These are phyloP conservation scores for Aspidapion aeneum DNA, from an alignment of 2,888 invertebrate genomes.

Conservation along the genomic window DNA sequence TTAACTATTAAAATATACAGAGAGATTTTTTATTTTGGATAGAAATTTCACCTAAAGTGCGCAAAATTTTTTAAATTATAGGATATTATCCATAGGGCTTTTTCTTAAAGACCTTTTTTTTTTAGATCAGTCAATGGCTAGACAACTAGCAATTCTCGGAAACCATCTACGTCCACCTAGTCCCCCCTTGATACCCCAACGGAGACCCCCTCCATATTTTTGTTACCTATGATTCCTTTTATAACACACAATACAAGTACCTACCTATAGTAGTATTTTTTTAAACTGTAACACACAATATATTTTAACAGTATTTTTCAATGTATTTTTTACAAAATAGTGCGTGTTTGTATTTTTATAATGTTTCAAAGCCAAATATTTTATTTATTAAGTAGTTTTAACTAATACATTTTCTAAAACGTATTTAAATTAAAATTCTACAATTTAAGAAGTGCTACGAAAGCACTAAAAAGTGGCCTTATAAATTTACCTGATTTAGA, in stretches of 20 bases:
- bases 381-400: background rate
- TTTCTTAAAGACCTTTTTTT: background rate
- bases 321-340: too few species aligned
- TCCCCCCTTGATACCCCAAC: constrained; percentile 49
- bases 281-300: too few species aligned
- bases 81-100: too few species aligned
- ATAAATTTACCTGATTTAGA: constrained; percentile 3
- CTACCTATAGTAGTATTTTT: too few species aligned
- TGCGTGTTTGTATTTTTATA: background rate
- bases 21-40: too few species aligned
- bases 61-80: background rate
- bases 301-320: too few species aligned
- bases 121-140: constrained; percentile 47
- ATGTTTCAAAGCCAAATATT: background rate
- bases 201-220: constrained; percentile 51
- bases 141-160: constrained; percentile 39
- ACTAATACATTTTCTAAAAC: background rate
- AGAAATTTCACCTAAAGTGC: too few species aligned
- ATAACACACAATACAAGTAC: constrained; percentile 16
- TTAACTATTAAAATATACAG: too few species aligned
- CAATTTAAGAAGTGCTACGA: background rate
- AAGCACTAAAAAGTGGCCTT: constrained; percentile 19
- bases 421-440: background rate
- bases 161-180: constrained; percentile 47
- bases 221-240: constrained; percentile 40